Base-by-base conservation (phyloP, 2,113 vertebrate genomes). In the Mixornis gularis region DNA sequence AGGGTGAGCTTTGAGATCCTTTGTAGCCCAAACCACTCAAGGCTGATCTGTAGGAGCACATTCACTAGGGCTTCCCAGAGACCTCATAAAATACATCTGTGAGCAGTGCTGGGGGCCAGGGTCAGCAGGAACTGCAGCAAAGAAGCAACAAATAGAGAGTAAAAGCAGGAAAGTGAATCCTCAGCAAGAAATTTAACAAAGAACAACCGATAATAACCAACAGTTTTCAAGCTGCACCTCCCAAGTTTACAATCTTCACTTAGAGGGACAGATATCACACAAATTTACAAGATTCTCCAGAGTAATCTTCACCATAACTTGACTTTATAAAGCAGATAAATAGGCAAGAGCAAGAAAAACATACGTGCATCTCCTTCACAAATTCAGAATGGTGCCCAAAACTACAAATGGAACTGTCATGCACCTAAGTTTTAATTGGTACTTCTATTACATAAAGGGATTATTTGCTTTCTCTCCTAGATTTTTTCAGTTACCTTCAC, bases 301-400 rank as follows among this genome's bases (percentile, higher is more conserved):
- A 44, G 26, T 10, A 21, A 27, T 11, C 44, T 14, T 36, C 27
- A 46, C 18, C 36, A 46, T 22, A 18, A n/a, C 4, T 20, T 30
- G 48, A 77, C 46, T 83, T 82, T 7, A 44, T 60, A 83, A 62
- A 88, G 40, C 15, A 80, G 5, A 7, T 60, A 40, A 94, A 59
- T 4, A 72, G 16, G 15, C 15, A 58, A 1, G 1, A 83, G 30
- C 7, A 44, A 79, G 34, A 53, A 11, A 72, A 34, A 32, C 3
- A 6, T 3, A 0, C 0, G 0, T 40, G 18, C 18, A 29, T 13
- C 34, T 70, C 69, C 25, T 76, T 43, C 34, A 22, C 0, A 0
- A 19, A 73, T 12, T 18, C 21, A n/a, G 51, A 62, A 85, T 1
- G 1, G 55, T 12, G 12, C 12, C 68, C 76, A 15, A 66, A 84